Evolutionary conservation across 2,797 vertebrate species (phyloP), one percentile per base, ranked within the genome.

Genomic region (Pogonophryne albipinna): DNA sequence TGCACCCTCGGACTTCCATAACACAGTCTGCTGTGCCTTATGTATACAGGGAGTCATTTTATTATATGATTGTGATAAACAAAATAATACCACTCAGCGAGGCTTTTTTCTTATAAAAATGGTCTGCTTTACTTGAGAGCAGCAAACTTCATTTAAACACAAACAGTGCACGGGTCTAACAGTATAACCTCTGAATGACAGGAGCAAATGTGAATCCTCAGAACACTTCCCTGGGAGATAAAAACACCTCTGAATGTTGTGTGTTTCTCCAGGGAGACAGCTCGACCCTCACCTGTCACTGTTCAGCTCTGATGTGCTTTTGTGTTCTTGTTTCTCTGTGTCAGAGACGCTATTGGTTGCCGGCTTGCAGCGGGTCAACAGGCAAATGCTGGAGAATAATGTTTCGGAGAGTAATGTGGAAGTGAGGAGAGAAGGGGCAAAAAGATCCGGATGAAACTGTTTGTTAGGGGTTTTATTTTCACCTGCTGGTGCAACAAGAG

Each of bases 221-320:
- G 17, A 17, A 0, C 3, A 10, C 17, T 16, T 60, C 31, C 46
- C 46, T 3, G 17, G 67, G 49, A 65, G 20, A 11, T 27, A 10
- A 42, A 72, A n/a, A 63, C 46, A 63, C 38, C 58, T 10, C 31
- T 1, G 70, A 31, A 38, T 2, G 70, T 13, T 12, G 52, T 38
- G 49, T 52, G 49, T 57, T 19, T 31, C 67, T 73, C 59, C 55
- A 31, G 52, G 49, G 62, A 66, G 27, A 53, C 70, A 23, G 66
- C 66, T 72, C 47, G 8, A 47, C 55, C 69, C 55, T 68, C 76
- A 59, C 23, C 79, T 65, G 82, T 78, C 80, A 75, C 60, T 2
- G 49, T 34, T 78, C 52, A 9, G 4, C 76, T 78, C 59, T n/a
- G 74, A 64, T 9, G 11, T 23, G 38, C 47, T 71, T 70, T 49